phyloP scores from a whole-genome alignment of 2,888 invertebrate species.

The Phrixothrix hirtus region DNA sequence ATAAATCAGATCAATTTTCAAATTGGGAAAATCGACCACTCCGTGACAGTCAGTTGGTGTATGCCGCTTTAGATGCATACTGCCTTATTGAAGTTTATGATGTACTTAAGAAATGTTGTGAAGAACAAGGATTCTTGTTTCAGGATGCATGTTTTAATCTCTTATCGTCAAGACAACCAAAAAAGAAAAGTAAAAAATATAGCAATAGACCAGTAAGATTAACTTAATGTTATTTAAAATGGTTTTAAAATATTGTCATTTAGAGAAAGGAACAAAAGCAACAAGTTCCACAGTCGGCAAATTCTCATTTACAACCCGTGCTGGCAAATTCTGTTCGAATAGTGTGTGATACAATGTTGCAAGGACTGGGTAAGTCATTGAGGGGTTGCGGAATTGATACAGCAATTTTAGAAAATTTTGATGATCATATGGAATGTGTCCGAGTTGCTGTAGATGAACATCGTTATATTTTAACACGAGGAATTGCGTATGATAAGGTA shows the following conservation, averaged over 20 bases:
- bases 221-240: background rate
- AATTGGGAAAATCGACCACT: slow-evolving; percentile 89
- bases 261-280: slow-evolving; percentile 15
- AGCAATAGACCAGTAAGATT: slow-evolving; percentile 44
- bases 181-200: slow-evolving; percentile 52
- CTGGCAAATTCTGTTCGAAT: slow-evolving; percentile 51
- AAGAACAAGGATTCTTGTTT: slow-evolving; percentile 62
- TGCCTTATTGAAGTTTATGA: slow-evolving; percentile 82
- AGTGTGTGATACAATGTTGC: slow-evolving; percentile 66
- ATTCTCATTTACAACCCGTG: slow-evolving; percentile 41
- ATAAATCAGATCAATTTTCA: slow-evolving; percentile 89
- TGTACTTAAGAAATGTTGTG: slow-evolving; percentile 60
- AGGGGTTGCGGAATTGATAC: slow-evolving; percentile 68
- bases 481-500: slow-evolving; percentile 56
- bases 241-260: background rate
- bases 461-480: slow-evolving; percentile 62
- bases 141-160: slow-evolving; percentile 66
- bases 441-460: slow-evolving; percentile 58
- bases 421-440: slow-evolving; percentile 60
- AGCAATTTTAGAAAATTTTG: slow-evolving; percentile 57
- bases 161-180: slow-evolving; percentile 58
- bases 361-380: slow-evolving; percentile 64
- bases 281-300: slow-evolving; percentile 43
- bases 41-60: slow-evolving; percentile 73
- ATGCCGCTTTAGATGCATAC: slow-evolving; percentile 88